A percentile compares a stretch with the other conserved stretches of the same genome.
Conservation (phyloP, 1,140 invertebrate genomes). For the Onthophagus taurus region DNA sequence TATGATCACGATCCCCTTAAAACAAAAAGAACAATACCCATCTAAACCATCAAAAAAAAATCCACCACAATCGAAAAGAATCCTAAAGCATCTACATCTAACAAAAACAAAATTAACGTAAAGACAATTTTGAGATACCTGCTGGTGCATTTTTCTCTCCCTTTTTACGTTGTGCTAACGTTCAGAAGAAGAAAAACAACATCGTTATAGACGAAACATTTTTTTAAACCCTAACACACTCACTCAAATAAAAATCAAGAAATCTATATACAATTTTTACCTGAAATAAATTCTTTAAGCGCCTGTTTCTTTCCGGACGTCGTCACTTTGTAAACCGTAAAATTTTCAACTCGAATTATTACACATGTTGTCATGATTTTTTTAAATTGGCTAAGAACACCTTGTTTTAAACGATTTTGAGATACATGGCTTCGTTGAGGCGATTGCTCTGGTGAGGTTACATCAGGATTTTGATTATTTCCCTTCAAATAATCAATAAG, state of each 20-base stretch:
- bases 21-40: slow-evolving; percentile 10
- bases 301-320: slow-evolving; percentile 59
- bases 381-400: slow-evolving; percentile 61
- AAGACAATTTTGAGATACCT: slow-evolving; percentile 16
- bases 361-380: slow-evolving; percentile 90
- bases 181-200: slow-evolving; percentile 18
- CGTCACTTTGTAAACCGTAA: slow-evolving; percentile 74
- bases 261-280: slow-evolving; percentile 41
- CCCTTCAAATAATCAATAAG: not conserved
- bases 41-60: not conserved
- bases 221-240: too few species aligned
- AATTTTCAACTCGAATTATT: slow-evolving; percentile 81
- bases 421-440: slow-evolving; percentile 10
- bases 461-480: not conserved
- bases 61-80: not conserved
- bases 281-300: slow-evolving; percentile 71
- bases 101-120: not conserved
- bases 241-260: too few species aligned
- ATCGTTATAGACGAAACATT: too few species aligned
- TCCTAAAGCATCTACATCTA: not conserved
- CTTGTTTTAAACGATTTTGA: slow-evolving; percentile 46
- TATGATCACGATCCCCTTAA: slow-evolving; percentile 71
- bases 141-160: slow-evolving; percentile 35
- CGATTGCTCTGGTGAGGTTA: slow-evolving; percentile 7
- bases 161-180: slow-evolving; percentile 44